Base-by-base conservation (phyloP, 1,140 invertebrate genomes). In the Sinella curviseta region DNA sequence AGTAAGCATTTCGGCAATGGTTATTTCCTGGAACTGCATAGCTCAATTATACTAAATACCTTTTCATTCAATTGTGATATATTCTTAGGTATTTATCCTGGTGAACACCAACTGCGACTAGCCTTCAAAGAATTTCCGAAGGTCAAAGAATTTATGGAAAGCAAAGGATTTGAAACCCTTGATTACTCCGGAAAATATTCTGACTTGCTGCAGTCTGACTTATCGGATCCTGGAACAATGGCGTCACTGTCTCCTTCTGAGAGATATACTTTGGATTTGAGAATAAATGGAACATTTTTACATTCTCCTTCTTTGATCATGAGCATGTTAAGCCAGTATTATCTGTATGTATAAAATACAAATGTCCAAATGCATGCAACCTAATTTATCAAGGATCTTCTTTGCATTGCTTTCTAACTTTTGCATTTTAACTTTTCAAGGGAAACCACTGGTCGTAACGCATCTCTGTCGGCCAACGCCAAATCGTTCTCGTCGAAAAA, bases 261-360 rank as follows among this genome's bases (percentile, higher is more conserved):
- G 16, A 4, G 26, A 2, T 0, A 34, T 8, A 55, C 16, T 3
- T 54, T 35, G 2, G 20, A 74, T 31, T 17, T 82, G 2, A 36
- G 31, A 4, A 54, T 81, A 0, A 83, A 83, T 77, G 82, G 82
- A n/a, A 83, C 82, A 24, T 83, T 78, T 80, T 90, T 92, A 57
- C 94, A 95, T 87, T 92, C 92, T 48, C 87, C 95, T 79, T 94
- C 94, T 0, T 91, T 94, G 74, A 87, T 93, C 20, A 87, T 95
- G 34, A 94, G 94, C 85, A 85, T 93, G 34, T 87, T 82, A 0
- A 26, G 67, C 95, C 77, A 92, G 90, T 77, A 94, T 94, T 86
- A 89, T 89, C 35, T 87, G 65, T 70, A 70, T 31, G 65, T 70
- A 4, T 24, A 31, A 26, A 16, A n/a, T 70, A 70, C 65, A 26